Evolutionary conservation across 1,140 invertebrate genomes (phyloP).

Genomic region (Oryzaephilus surinamensis): DNA sequence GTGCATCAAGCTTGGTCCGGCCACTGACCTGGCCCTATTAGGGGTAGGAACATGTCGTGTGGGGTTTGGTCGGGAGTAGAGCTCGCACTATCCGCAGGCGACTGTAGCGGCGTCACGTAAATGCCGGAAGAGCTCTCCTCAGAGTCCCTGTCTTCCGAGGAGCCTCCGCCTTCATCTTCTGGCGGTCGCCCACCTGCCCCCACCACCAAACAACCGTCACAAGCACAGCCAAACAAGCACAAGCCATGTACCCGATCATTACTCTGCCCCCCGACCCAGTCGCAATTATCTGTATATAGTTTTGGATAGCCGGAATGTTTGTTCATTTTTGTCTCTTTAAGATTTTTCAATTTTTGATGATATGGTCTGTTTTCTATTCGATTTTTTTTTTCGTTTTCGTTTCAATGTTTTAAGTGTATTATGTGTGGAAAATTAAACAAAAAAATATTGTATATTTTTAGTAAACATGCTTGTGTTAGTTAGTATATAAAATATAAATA

Average conservation of each 20-base stretch:
- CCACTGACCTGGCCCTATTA: constrained; percentile 34
- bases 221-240: constrained; percentile 27
- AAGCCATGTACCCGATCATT: constrained; percentile 19
- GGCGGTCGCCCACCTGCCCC: constrained; percentile 25
- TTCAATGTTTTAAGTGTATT: no score
- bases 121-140: constrained; percentile 16
- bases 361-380: no score
- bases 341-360: no score
- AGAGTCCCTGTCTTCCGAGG: constrained; percentile 10
- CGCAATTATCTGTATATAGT: no score
- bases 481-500: no score
- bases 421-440: no score
- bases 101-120: constrained; percentile 19
- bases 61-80: constrained; percentile 16
- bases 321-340: no score
- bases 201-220: constrained; percentile 28
- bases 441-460: no score
- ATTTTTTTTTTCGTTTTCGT: no score
- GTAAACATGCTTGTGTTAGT: no score
- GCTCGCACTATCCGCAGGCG: constrained; percentile 20
- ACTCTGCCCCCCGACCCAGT: no score
- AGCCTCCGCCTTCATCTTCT: constrained; percentile 11
- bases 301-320: no score
- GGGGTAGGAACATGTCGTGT: constrained; percentile 19
- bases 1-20: constrained; percentile 18